phyloP scores from a whole-genome alignment of 1,140 invertebrate genomes.

The Pogonomyrmex barbatus region DNA sequence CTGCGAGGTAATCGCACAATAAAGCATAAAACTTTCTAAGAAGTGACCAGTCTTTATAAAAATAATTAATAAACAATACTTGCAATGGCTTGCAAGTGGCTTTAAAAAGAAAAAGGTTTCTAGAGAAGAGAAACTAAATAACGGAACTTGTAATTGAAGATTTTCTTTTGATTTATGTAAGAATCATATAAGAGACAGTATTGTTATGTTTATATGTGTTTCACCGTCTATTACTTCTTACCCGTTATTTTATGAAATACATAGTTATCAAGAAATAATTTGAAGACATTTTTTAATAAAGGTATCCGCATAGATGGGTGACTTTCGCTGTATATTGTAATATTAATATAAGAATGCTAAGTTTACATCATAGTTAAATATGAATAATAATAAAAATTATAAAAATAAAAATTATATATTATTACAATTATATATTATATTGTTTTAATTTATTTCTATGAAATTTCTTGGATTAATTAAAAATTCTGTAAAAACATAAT shows the following conservation, averaged over 20 bases:
- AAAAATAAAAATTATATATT: too few species aligned
- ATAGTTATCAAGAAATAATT: constrained; percentile 25
- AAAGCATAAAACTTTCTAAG: background rate
- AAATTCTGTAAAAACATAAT: too few species aligned
- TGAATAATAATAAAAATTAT: too few species aligned
- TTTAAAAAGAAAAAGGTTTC: background rate
- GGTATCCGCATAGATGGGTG: background rate
- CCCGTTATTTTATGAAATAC: constrained; percentile 40
- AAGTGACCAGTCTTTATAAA: background rate
- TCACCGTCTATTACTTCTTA: constrained; percentile 27
- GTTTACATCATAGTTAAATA: background rate
- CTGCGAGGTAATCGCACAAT: background rate
- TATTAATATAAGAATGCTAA: constrained; percentile 15
- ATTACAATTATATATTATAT: constrained; percentile 9
- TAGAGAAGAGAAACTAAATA: background rate
- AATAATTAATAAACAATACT: constrained; percentile 21
- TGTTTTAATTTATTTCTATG: background rate
- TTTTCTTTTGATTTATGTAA: constrained; percentile 50
- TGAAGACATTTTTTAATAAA: constrained; percentile 17
- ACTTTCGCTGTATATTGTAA: background rate
- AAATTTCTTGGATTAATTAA: background rate
- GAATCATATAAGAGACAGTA: background rate
- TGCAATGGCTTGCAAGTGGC: background rate
- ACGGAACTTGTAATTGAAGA: constrained; percentile 34
- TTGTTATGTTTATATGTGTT: constrained; percentile 29